phyloP scores from a whole-genome alignment of 2,888 invertebrate genomes.

The Meloe dianella region DNA sequence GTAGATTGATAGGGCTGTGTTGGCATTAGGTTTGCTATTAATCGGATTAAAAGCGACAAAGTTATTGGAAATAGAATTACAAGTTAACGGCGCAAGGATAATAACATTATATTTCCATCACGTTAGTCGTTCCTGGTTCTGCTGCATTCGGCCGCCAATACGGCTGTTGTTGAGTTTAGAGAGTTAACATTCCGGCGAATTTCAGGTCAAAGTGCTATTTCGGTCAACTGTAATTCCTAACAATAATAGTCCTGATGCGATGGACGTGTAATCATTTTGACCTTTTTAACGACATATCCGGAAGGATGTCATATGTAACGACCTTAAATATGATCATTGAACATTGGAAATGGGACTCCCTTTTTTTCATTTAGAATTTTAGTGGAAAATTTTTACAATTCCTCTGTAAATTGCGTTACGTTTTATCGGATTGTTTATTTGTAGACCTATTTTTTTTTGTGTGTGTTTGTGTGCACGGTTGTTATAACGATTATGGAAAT shows the following conservation, averaged over 20 bases:
- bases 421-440: conserved; percentile 20
- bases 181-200: conserved; percentile 31
- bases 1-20: not conserved
- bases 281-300: conserved; percentile 27
- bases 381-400: conserved; percentile 16
- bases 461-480: conserved; percentile 8
- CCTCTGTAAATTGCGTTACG: conserved; percentile 15
- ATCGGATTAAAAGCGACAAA: conserved; percentile 32
- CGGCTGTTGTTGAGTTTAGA: not conserved
- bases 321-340: conserved; percentile 6
- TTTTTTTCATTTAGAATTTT: not conserved
- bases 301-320: conserved; percentile 25
- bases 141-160: not conserved
- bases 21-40: conserved; percentile 13
- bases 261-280: conserved; percentile 29
- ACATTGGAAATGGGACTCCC: not conserved
- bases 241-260: conserved; percentile 31
- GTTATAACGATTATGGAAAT: conserved; percentile 21
- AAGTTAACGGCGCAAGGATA: conserved; percentile 39
- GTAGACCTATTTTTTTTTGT: conserved; percentile 27
- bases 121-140: conserved; percentile 27
- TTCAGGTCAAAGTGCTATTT: conserved; percentile 33
- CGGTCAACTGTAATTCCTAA: conserved; percentile 33
- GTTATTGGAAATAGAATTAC: conserved; percentile 39
- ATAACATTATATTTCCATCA: conserved; percentile 41